Base-by-base conservation (phyloP, 1,140 invertebrate genomes). In the Saxidomus purpurata region DNA sequence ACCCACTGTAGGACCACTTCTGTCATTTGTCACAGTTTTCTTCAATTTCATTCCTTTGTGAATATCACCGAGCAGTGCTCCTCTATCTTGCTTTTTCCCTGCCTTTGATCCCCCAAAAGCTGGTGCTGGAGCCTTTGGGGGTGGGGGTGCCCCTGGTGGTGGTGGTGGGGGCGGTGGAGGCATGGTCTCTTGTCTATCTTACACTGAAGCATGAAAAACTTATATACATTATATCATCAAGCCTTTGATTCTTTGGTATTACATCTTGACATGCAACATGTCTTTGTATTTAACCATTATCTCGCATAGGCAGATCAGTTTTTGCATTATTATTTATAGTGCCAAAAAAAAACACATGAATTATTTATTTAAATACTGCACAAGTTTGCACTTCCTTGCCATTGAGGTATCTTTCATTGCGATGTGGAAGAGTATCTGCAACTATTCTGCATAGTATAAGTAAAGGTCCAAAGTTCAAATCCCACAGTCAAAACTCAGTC, bases 1-100 rank as follows among this genome's bases (percentile, higher is more conserved):
- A 43, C 43, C 43, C 4, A 43, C 43, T 31, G 34, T 76, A n/a
- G 83, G 83, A n/a, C 43, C 83, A 86, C 83, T 86, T 59, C 83
- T 74, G 31, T 86, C 83, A 86, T 86, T 86, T 28, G 83, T 86
- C n/a, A 86, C 83, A 47, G 83, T 28, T 55, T 86, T 86, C 83
- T 86, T 86, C 34, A 86, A 76, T 52, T 86, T 86, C 0, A 47
- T 47, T 36, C 83, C 83, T 76, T 86, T 74, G 22, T 86, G 83
- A 22, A 86, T 86, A 17, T 49, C 34, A 49, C 49, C 22, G 8
- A 86, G 83, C 31, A 86, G 36, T 4, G 83, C 83, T 17, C 83
- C 83, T 55, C 83, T 74, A 13, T 74, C 69, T 28, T 19, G 2
- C 11, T 47, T 19, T n/a, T 34, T 49, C 38, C 83, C 83, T 25